Base-by-base conservation (phyloP, 2,113 vertebrate species). In the Elachura formosa region DNA sequence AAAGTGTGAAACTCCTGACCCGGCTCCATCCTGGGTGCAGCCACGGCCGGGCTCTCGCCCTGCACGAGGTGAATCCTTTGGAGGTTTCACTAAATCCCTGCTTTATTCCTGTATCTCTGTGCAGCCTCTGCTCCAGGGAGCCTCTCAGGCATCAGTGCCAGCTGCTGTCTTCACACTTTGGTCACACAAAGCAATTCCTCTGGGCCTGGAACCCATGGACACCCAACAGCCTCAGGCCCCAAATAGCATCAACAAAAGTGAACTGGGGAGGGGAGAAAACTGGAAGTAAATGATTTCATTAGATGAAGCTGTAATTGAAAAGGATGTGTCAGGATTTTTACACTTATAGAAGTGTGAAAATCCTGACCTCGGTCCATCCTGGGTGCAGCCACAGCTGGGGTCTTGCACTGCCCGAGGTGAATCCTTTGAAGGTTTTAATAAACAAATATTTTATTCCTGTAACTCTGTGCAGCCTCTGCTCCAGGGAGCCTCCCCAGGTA, bases 361-460 rank as follows among this genome's bases (percentile, higher is more conserved):
- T 48, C 7, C 0, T 14, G 20, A 36, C 5, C 2, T 0, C 20
- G 1, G 2, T 20, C 26, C 73, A 76, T 15, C 28, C 3, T 8
- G 13, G 45, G 17, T 10, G 22, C 0, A n/a, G 29, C 34, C 43
- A 0, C 1, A 4, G 22, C 22, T 17, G 5, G 45, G 28, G 34
- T 49, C 56, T 10, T 7, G 29, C 1, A 2, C 13, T 21, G 73
- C 36, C 58, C 74, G 49, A 26, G 17, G 10, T 33, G 28, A 3
- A 5, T 17, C 22, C 29, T 62, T 41, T 40, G 7, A 40, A 40
- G 12, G 1, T 62, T 77, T 62, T 28, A 51, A 28, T 8, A 62
- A 62, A 63, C 28, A 6, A 23, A 11, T 1, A 0, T 8, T 63
- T 77, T 41, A 52, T n/a, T 63, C 46, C 36, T 77, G 6, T 41